Percentiles rank a stretch among this genome's conserved stretches.
These are phyloP conservation scores for Papilio helenus DNA, from an alignment of 1,140 invertebrate species.

Conservation along the genomic window DNA sequence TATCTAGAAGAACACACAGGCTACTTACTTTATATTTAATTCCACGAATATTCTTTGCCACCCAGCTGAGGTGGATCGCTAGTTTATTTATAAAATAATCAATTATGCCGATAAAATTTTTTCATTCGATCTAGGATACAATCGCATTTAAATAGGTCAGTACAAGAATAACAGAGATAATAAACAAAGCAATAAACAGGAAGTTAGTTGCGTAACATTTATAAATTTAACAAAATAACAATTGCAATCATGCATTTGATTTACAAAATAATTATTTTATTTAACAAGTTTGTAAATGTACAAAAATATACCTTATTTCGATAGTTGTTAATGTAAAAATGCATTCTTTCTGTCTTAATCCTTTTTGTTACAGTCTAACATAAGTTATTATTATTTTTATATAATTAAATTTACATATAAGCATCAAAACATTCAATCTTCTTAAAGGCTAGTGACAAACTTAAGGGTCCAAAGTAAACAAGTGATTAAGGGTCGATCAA, in stretches of 20 bases:
- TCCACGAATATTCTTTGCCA: no score
- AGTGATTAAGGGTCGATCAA: conserved; percentile 2
- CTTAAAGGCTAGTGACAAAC: conserved; percentile 16
- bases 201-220: background rate
- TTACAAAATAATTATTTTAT: background rate
- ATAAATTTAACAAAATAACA: background rate
- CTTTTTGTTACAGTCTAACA: no score
- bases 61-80: no score
- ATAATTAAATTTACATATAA: background rate
- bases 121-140: background rate
- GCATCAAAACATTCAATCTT: background rate
- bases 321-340: no score
- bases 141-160: background rate
- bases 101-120: background rate
- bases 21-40: no score
- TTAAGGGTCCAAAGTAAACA: conserved; percentile 22
- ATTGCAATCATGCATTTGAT: background rate
- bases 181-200: conserved; percentile 27
- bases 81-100: background rate
- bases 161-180: conserved; percentile 4
- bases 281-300: background rate
- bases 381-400: background rate
- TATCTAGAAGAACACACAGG: no score
- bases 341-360: no score
- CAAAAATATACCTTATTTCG: no score